Evolutionary conservation across 2,797 vertebrate species (phyloP).

Genomic region (Ptychadena robeensis): DNA sequence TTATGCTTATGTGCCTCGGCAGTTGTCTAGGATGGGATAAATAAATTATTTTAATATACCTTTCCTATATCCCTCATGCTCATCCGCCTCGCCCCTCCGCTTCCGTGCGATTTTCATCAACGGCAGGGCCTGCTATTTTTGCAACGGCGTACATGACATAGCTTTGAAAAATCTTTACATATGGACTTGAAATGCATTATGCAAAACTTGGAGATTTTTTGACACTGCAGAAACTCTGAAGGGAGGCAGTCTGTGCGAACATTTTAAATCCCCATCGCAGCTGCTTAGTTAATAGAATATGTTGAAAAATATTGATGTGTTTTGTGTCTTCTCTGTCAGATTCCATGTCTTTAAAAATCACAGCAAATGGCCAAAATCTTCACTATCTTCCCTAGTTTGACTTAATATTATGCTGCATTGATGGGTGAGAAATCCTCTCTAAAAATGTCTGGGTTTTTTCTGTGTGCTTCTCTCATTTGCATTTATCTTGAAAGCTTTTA

Average conservation of each 20-base stretch:
- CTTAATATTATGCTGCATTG: constrained; percentile 84
- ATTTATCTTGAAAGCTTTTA: constrained; percentile 89
- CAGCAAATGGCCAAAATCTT: constrained; percentile 84
- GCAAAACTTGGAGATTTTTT: constrained; percentile 83
- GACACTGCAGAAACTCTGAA: constrained; percentile 80
- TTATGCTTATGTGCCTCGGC: constrained; percentile 48
- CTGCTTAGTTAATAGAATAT: constrained; percentile 86
- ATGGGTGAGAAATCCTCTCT: constrained; percentile 83
- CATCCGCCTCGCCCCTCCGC: constrained; percentile 29
- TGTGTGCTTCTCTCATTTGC: constrained; percentile 81
- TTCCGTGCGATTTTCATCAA: constrained; percentile 54
- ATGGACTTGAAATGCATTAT: constrained; percentile 84
- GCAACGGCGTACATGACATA: constrained; percentile 74
- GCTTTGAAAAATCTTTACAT: constrained; percentile 82
- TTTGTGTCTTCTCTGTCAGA: constrained; percentile 86
- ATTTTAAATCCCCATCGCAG: constrained; percentile 81
- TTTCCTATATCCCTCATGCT: constrained; percentile 33
- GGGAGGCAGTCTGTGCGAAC: constrained; percentile 83
- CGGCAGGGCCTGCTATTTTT: constrained; percentile 73
- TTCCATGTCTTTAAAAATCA: constrained; percentile 79
- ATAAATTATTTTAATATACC: constrained; percentile 61
- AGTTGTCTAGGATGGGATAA: constrained; percentile 52
- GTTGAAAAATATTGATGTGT: constrained; percentile 86
- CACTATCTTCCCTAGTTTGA: constrained; percentile 85
- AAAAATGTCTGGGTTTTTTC: constrained; percentile 82